Base-by-base conservation (phyloP, 2,797 vertebrate species). In the Loriculus beryllinus region DNA sequence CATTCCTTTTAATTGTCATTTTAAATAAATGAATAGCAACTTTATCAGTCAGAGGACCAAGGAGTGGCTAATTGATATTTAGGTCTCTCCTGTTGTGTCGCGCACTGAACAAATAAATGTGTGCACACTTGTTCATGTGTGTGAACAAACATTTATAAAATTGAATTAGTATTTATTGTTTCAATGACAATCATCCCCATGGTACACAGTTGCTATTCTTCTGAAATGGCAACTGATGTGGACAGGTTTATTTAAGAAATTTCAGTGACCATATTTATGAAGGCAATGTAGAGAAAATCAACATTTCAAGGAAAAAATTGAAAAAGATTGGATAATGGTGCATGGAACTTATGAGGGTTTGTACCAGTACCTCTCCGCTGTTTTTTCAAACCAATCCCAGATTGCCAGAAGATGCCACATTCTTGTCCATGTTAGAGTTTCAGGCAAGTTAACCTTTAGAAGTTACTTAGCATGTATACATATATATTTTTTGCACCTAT, bases 21-120 rank as follows among this genome's bases (percentile, higher is more conserved):
- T 96, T 83, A 85, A 93, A 92, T 62, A 91, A 95, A 94, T 76
- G 14, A 95, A 96, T 57, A 47, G 77, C 37, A 74, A 86, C 91
- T 94, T 93, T 90, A 80, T 86, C 88, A 92, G 86, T 93, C 77
- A 94, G 85, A 82, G 51, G 80, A 83, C 80, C 48, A 69, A 86
- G 26, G 25, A 90, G 26, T 74, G 67, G 33, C 25, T 86, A 90
- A 71, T 47, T 80, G 68, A 59, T 88, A 71, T 69, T 85, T 91
- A 80, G 26, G 17, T 60, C 39, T 88, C 54, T 92, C 20, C 14
- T 82, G 87, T 37, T 69, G 14, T 43, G 43, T 33, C 23, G 51
- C 62, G 62, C 7, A 51, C 14, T 65, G 43, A 72, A 37, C 31
- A 79, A 6, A 8, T 9, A 82, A 67, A 70, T 22, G 14, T 49